phyloP scores from a whole-genome alignment of 2,797 vertebrate species.

The Chiroxiphia lanceolata region DNA sequence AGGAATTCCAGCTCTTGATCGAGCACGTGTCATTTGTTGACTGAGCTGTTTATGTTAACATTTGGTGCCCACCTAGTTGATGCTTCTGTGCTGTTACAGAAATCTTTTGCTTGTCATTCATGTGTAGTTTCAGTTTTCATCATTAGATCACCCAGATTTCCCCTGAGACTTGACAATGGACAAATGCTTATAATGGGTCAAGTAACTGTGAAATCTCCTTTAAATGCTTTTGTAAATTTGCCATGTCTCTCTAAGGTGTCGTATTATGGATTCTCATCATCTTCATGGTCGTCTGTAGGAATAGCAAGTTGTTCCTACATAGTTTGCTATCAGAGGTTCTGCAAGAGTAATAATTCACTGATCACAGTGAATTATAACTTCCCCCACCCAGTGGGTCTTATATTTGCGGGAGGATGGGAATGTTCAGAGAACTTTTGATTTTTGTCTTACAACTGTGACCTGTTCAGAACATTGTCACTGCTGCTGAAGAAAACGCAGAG shows the following conservation, averaged over 20 bases:
- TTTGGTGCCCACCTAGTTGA: background rate
- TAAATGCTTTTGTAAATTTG: background rate
- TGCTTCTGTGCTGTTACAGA: background rate
- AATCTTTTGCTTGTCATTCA: background rate
- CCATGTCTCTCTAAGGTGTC: background rate
- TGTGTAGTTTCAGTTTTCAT: background rate
- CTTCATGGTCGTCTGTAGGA: background rate
- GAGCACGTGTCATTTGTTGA: background rate
- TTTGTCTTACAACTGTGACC: background rate
- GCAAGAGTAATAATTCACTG: background rate
- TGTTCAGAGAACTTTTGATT: background rate
- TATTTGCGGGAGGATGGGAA: background rate
- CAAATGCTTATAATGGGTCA: background rate
- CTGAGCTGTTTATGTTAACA: background rate
- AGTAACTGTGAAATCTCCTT: background rate
- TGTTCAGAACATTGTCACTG: background rate
- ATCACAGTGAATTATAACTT: background rate
- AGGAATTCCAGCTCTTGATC: background rate
- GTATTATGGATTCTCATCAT: fast-evolving
- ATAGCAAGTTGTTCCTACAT: background rate
- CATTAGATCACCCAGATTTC: background rate
- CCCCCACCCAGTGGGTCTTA: fast-evolving
- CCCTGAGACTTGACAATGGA: background rate
- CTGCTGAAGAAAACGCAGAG: background rate
- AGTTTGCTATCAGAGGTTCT: background rate